Conservation (phyloP, 2,797 vertebrate genomes). For the Helarctos malayanus region DNA sequence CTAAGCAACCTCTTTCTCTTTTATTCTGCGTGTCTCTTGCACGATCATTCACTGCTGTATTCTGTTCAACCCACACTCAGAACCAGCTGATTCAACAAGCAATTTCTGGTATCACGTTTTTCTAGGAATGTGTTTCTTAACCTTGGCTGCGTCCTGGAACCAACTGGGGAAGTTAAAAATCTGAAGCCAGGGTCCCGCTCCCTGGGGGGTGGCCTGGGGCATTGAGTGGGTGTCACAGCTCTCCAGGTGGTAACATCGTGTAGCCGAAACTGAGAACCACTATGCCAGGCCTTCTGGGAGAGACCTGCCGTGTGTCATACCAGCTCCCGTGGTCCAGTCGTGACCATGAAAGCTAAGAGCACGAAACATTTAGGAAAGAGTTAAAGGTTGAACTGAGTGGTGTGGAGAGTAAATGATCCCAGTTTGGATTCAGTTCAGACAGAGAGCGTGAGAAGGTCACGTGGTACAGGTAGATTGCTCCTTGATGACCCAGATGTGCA, state of each 20-base stretch:
- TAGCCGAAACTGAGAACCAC: not conserved
- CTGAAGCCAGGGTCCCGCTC: too few relatives aligned
- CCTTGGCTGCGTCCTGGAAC: not conserved
- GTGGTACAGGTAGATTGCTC: not conserved
- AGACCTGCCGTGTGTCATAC: fast-evolving
- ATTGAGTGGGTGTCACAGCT: too few relatives aligned
- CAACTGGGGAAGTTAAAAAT: not conserved
- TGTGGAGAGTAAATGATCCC: not conserved
- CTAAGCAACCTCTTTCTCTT: not conserved
- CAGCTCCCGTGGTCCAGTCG: not conserved
- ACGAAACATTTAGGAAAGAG: not conserved
- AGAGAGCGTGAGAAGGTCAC: not conserved
- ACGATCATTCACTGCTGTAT: not conserved
- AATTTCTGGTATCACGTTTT: not conserved
- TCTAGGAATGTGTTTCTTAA: not conserved
- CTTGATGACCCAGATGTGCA: not conserved
- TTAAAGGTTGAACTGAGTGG: not conserved
- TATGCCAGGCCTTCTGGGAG: not conserved
- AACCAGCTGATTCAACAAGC: not conserved
- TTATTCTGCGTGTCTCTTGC: not conserved
- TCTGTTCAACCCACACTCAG: fast-evolving
- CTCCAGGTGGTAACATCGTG: not conserved
- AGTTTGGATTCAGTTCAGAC: not conserved
- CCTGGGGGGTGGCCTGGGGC: not conserved
- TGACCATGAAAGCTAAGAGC: not conserved